These are phyloP conservation scores for Drosophila asahinai DNA, from an alignment of 1,140 invertebrate genomes.

Conservation along the genomic window DNA sequence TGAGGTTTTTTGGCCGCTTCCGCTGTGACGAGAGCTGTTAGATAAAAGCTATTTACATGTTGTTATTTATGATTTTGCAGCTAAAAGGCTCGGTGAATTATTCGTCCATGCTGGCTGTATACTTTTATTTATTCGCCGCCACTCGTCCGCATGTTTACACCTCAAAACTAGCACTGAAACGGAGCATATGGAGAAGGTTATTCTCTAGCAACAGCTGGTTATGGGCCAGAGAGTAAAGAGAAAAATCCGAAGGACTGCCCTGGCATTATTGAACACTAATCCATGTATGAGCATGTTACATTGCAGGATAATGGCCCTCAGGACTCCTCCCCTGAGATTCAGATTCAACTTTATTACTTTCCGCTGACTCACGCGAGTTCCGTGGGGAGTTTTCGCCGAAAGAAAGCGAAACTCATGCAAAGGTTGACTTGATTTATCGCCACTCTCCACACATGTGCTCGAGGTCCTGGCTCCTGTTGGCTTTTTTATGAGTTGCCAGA, in stretches of 20 bases:
- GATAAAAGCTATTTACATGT: conserved; percentile 84
- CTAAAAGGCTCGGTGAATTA: conserved; percentile 79
- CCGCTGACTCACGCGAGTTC: conserved; percentile 65
- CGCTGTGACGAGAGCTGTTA: conserved; percentile 81
- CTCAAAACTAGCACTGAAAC: conserved; percentile 20
- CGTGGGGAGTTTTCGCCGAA: conserved; percentile 12
- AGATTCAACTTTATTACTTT: conserved; percentile 75
- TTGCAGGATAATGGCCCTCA: conserved; percentile 48
- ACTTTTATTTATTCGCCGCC: conserved; percentile 46
- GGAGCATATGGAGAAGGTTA: conserved; percentile 3
- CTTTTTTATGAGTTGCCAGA: conserved; percentile 40
- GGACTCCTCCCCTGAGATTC: not conserved
- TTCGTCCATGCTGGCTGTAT: conserved; percentile 10
- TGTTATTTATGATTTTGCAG: conserved; percentile 84
- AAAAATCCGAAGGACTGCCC: conserved; percentile 13
- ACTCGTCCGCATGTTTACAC: conserved; percentile 38
- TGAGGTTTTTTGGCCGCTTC: conserved; percentile 56
- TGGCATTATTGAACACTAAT: conserved; percentile 75
- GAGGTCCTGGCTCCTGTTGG: conserved; percentile 16
- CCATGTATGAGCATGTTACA: conserved; percentile 70
- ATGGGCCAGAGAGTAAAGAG: conserved; percentile 16
- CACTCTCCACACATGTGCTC: conserved; percentile 58
- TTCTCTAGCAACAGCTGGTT: conserved; percentile 38
- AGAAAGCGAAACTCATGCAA: conserved; percentile 75
- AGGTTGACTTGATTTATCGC: conserved; percentile 79